phyloP scores from a whole-genome alignment of 2,113 vertebrate species.

The Chaetops frenatus region DNA sequence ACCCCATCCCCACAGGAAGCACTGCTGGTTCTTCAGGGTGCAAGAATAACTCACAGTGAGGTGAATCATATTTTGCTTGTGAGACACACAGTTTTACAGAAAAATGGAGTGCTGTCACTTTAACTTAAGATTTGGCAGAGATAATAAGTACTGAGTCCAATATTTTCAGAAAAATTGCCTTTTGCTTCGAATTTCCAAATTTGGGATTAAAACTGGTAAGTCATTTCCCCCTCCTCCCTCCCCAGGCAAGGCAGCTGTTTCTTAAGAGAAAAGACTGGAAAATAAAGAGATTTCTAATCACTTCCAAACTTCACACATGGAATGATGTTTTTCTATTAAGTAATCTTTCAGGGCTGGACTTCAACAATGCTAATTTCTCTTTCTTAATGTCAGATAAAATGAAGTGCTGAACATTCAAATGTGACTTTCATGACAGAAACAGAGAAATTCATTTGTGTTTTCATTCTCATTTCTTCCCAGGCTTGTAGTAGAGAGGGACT shows the following conservation, averaged over 20 bases:
- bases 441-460: background rate
- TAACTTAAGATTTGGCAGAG: background rate
- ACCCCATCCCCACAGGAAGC: background rate
- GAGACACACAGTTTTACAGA: background rate
- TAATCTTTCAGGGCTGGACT: background rate
- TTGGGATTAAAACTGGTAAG: background rate
- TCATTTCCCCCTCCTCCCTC: fast-evolving
- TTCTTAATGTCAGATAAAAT: background rate
- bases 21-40: background rate
- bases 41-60: background rate
- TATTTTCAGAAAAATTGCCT: background rate
- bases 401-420: background rate
- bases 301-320: background rate
- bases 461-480: background rate
- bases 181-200: background rate
- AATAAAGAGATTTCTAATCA: background rate
- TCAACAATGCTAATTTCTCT: background rate
- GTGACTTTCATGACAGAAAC: background rate
- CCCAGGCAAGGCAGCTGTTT: background rate
- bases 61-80: background rate
- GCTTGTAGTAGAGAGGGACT: background rate
- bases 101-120: background rate
- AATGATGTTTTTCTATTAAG: background rate
- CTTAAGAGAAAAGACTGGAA: background rate
- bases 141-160: background rate